A percentile compares a stretch with the other conserved stretches of the same genome.
Conservation (phyloP, 2,888 invertebrate species). For the Caenorhabditis sp. region DNA sequence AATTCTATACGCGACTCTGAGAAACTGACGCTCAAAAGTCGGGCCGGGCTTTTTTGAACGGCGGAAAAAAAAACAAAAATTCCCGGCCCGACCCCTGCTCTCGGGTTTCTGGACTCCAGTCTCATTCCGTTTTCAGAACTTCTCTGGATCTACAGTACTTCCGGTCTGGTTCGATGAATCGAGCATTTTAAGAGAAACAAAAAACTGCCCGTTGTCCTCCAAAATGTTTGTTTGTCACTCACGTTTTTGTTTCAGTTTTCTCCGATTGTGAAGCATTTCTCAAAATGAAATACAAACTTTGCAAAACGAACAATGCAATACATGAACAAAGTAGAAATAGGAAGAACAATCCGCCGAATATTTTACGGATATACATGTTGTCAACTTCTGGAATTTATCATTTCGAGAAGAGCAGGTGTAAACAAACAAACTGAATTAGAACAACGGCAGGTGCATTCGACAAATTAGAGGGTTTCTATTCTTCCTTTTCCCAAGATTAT, state of each 20-base stretch:
- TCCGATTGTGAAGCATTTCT: constrained; percentile 45
- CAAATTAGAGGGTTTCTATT: not conserved
- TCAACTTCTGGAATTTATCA: not conserved
- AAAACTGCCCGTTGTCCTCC: no score
- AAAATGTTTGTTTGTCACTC: constrained; percentile 9
- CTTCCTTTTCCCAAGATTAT: not conserved
- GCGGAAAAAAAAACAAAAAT: no score
- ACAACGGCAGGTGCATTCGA: not conserved
- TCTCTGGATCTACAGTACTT: no score
- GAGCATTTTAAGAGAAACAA: no score
- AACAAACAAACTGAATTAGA: not conserved
- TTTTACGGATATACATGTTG: constrained; percentile 19
- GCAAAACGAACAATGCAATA: constrained; percentile 53
- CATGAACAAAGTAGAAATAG: constrained; percentile 44
- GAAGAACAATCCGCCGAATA: constrained; percentile 42
- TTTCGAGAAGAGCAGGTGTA: not conserved
- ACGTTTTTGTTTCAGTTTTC: constrained; percentile 48
- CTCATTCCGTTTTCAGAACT: no score
- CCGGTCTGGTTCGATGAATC: no score
- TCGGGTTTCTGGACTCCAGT: no score
- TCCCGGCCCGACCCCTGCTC: no score
- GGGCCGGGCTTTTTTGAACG: no score
- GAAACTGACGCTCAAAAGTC: no score
- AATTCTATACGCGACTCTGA: no score
- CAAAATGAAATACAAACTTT: constrained; percentile 56